These are phyloP conservation scores for Lepidonotus clava DNA, from an alignment of 2,888 invertebrate genomes.

Conservation along the genomic window DNA sequence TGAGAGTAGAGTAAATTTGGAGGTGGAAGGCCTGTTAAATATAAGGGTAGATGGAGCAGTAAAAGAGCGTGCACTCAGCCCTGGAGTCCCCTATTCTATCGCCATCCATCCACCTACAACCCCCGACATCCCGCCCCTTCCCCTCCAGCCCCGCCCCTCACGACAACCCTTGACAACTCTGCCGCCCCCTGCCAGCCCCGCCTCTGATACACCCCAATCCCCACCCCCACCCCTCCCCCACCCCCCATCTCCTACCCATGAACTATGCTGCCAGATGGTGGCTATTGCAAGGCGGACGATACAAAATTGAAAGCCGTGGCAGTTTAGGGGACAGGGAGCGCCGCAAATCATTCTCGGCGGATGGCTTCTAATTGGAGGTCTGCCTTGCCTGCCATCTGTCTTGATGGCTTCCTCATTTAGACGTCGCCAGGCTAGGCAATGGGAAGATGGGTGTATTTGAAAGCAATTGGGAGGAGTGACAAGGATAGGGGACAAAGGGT, in stretches of 20 bases:
- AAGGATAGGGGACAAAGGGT: neutral
- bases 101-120: neutral
- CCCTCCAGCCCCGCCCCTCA: neutral
- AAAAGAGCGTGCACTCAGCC: too few relatives aligned
- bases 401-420: neutral
- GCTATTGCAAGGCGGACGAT: neutral
- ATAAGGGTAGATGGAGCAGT: too few relatives aligned
- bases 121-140: neutral
- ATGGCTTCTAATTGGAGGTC: constrained; percentile 26
- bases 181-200: neutral
- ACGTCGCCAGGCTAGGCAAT: neutral
- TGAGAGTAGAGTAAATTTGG: too few relatives aligned
- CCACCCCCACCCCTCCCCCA: neutral
- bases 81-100: neutral
- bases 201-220: neutral
- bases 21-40: too few relatives aligned
- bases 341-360: neutral
- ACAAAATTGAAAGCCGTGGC: constrained; percentile 41
- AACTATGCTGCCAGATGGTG: neutral
- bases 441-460: constrained; percentile 28
- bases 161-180: neutral
- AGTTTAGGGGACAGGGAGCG: constrained; percentile 6
- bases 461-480: constrained; percentile 19
- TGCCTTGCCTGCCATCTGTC: neutral
- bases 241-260: neutral